Evolutionary conservation across 2,888 invertebrate species (phyloP), one percentile per base, ranked within the genome.

Genomic region (Beris morrisii): DNA sequence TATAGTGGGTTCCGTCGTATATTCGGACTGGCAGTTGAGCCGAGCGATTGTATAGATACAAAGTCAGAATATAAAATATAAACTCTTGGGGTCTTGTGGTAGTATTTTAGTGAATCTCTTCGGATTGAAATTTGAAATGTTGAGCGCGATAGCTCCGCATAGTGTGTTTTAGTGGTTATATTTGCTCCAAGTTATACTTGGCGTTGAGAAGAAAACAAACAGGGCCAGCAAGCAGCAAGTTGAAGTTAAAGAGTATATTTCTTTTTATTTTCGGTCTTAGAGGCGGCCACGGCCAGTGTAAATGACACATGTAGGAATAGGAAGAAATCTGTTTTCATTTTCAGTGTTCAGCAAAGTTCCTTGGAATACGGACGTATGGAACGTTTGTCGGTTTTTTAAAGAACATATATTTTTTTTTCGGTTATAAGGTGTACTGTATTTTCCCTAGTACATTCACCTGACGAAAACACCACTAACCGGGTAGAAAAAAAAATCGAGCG

Each of bases 341-440:
- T 79, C 79, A 80, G 79, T 79, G 78, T 80, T 78, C 75, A 79
- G 78, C 79, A 76, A 78, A 77, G 75, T 78, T 77, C 77, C 79
- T 78, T 77, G 77, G 75, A 74, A 77, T 75, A 74, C 77, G 76
- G 80, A 78, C 70, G 75, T 73, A 72, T 72, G 56, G 32, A 59
- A 63, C 50, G 64, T 43, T 73, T 70, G 69, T 68, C 70, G 69
- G 68, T 70, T 67, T 69, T 64, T 44, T 50, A 50, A 22, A 50
- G 50, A 50, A 46, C 46, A 46, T 13, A 46, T 15, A n/a, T 13
- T 50, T 52, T 52, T 52, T 50, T 31, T n/a, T 48, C 9, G 38
- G 32, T 38, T 32, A 38, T 32, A 9, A 61, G 61, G 52, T 61
- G 38, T 15, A 52, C 22, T 61, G 61, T 44, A 52, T 61, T 22